Percentiles rank a stretch among this genome's conserved stretches.
These are phyloP conservation scores for Aplocera efformata DNA, from an alignment of 2,888 invertebrate species.

Conservation along the genomic window DNA sequence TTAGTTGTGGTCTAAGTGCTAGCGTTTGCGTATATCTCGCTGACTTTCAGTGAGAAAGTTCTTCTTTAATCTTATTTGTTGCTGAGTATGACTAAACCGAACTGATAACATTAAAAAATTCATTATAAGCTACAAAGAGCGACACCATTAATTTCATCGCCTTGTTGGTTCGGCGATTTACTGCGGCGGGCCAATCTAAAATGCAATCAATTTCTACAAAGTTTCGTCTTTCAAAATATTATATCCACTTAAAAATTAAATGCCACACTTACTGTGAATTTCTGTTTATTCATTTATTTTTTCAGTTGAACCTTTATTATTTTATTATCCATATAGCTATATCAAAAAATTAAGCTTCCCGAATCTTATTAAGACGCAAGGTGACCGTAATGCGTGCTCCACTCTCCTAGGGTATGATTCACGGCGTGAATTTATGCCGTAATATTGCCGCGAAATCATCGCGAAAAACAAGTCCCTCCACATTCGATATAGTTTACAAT, in stretches of 20 bases:
- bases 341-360: no score
- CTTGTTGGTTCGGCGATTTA: slow-evolving; percentile 20
- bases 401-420: no score
- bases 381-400: no score
- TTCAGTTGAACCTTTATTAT: no score
- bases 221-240: slow-evolving; percentile 15
- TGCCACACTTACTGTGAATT: no score
- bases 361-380: no score
- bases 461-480: no score
- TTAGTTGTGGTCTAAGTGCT: slow-evolving; percentile 60
- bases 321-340: no score
- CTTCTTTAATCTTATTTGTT: slow-evolving; percentile 58
- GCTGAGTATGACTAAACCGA: slow-evolving; percentile 39
- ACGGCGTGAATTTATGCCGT: no score
- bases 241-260: slow-evolving; percentile 8
- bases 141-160: slow-evolving; percentile 15
- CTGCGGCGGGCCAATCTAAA: slow-evolving; percentile 22
- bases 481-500: no score
- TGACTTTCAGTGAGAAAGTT: slow-evolving; percentile 57
- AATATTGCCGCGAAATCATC: no score
- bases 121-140: slow-evolving; percentile 40
- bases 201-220: slow-evolving; percentile 22
- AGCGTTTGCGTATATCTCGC: slow-evolving; percentile 49
- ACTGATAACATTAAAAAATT: slow-evolving; percentile 37
- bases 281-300: no score